Base-by-base conservation (phyloP, 2,888 invertebrate species). In the Drosophila gaucha region DNA sequence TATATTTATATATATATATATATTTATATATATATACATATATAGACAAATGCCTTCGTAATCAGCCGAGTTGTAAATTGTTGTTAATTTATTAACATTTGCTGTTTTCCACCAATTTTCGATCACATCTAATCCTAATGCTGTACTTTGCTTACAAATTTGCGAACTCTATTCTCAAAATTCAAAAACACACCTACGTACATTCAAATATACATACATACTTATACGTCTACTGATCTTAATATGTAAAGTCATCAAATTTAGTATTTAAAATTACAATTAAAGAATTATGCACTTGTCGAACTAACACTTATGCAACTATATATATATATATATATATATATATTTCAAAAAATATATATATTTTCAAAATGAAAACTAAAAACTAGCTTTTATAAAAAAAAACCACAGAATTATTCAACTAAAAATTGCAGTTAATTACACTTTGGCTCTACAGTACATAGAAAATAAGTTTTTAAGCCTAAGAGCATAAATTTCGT, bases 141-240 rank as follows among this genome's bases (percentile, higher is more conserved):
- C 79, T 78, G 83, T 63, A 80, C 79, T 77, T 78, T 82, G 82
- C 78, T 70, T 77, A 36, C 50, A 39, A 54, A 66, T 54, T 49
- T 46, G 35, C 33, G 59, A 59, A 38, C 46, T 60, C 44, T 46
- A 56, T 56, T 57, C n/a, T n/a, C 18, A 18, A 20, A 46, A 46
- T 41, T 41, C 22, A 41, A 50, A 63, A 36, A 63, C 43, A 67
- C 26, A 74, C 43, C 46, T 24, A 62, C 20, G 64, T 33, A 54
- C 30, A 33, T 24, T 35, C 6, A 73, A 24, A 58, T 35, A 28
- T 24, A 38, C 12, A 49, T 36, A 55, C 14, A 26, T 14, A 35
- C 33, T 36, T 41, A 51, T 62, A 50, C 16, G 47, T 50, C 55
- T 51, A 56, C 47, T 47, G 26, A 55, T 36, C 36, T 31, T 24